Base-by-base conservation (phyloP, 2,113 vertebrate genomes). In the Ageneiosus marmoratus region DNA sequence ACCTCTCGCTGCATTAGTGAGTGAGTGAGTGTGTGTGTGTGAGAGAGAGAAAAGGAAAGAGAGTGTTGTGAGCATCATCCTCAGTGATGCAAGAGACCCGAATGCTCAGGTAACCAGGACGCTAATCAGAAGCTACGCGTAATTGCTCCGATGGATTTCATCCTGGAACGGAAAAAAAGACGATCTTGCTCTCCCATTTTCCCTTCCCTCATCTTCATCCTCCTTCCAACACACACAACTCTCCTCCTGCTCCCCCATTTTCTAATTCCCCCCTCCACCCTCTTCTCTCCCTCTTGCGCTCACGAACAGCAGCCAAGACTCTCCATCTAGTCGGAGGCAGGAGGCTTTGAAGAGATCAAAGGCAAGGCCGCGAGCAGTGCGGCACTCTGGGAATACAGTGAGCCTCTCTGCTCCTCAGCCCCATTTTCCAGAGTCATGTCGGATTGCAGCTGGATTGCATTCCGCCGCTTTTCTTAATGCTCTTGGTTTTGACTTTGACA, bases 331-430 rank as follows among this genome's bases (percentile, higher is more conserved):
- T 95, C 97, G 96, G 96, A 98, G 97, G 96, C 96, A 98, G 96
- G 96, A 96, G 97, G 96, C 97, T 98, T 99, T 99, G 97, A 99
- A 99, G 97, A 99, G 98, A 99, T 99, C 97, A 99, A 99, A 99
- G 98, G 96, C 96, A 96, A 97, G 96, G 97, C 98, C 96, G 96
- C 95, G 90, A 98, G 98, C 98, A 96, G 96, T 98, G 96, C 97
- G 94, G 96, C 94, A 95, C 97, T 96, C 96, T 98, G 97, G 97
- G 98, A 99, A 97, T 98, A 97, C 94, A 96, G 96, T 95, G 96
- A 95, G 97, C 96, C 97, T 98, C 96, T 97, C 96, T 96, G 96
- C 96, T 97, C 97, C 96, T 96, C 96, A 95, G 93, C 95, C 95
- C 96, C 95, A 95, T 96, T 97, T 97, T 96, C 96, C 95, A 97